phyloP scores from a whole-genome alignment of 2,888 invertebrate species.

The Melinopterus prodromus region DNA sequence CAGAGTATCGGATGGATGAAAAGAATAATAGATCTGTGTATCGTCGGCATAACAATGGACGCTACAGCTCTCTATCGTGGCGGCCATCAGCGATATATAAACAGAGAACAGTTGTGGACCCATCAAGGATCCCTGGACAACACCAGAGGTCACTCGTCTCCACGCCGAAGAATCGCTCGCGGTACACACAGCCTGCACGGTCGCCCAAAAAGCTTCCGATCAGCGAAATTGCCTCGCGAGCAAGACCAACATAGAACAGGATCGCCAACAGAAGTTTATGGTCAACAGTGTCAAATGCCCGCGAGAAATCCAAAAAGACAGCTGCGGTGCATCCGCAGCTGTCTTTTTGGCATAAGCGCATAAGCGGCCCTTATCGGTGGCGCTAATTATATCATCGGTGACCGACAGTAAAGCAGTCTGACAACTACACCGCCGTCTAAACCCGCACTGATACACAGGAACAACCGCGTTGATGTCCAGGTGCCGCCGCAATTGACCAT shows the following conservation, averaged over 20 bases:
- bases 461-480: neutral
- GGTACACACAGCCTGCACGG: neutral
- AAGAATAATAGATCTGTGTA: neutral
- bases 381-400: slow-evolving; percentile 11
- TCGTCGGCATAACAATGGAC: neutral
- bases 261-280: slow-evolving; percentile 16
- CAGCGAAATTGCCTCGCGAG: neutral
- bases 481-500: neutral
- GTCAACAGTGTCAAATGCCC: slow-evolving; percentile 13
- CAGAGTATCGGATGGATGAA: neutral
- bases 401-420: neutral
- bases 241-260: neutral
- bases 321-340: neutral
- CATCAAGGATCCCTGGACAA: neutral
- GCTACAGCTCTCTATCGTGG: neutral
- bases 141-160: neutral
- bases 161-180: neutral
- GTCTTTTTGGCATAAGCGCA: too few species aligned
- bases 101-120: neutral
- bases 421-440: slow-evolving; percentile 11
- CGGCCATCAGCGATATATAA: too few species aligned
- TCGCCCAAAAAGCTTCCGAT: neutral
- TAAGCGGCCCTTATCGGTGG: slow-evolving; percentile 8
- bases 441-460: slow-evolving; percentile 4
- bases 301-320: slow-evolving; percentile 6